A percentile compares a stretch with the other conserved stretches of the same genome.
Evolutionary conservation across 2,797 vertebrate species (phyloP).

Genomic region (Malurus leucopterus): DNA sequence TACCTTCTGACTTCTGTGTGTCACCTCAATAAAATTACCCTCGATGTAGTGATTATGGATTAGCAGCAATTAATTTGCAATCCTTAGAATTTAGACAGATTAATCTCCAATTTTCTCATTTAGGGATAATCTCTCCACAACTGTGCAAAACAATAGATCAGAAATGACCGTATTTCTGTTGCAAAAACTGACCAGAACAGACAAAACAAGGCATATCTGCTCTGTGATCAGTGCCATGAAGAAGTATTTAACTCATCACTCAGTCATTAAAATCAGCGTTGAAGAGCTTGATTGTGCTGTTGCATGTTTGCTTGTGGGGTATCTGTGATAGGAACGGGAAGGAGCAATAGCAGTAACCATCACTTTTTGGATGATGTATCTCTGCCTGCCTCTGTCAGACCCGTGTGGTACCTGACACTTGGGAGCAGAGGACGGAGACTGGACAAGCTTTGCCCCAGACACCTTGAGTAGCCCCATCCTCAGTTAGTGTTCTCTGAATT

Average conservation of each 20-base stretch:
- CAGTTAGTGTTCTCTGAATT: not conserved
- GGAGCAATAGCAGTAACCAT: not conserved
- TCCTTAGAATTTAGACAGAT: not conserved
- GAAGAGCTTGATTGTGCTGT: not conserved
- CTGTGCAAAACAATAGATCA: not conserved
- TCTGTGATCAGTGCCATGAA: not conserved
- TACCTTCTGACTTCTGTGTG: not conserved
- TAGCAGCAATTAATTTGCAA: not conserved
- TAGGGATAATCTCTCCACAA: not conserved
- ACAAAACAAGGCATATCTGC: not conserved
- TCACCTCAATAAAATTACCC: not conserved
- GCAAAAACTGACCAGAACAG: not conserved
- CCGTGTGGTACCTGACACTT: not conserved
- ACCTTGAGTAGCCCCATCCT: not conserved
- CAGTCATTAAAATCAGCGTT: not conserved
- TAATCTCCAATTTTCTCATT: not conserved
- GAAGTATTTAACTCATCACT: not conserved
- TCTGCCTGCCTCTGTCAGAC: not conserved
- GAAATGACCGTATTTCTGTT: not conserved
- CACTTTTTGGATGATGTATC: not conserved
- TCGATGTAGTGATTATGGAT: not conserved
- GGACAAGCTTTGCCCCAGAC: not conserved
- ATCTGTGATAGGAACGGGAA: not conserved
- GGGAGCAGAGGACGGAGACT: not conserved
- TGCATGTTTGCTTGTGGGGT: accelerated